Conservation (phyloP, 1,140 invertebrate genomes). For the Polyergus mexicanus region DNA sequence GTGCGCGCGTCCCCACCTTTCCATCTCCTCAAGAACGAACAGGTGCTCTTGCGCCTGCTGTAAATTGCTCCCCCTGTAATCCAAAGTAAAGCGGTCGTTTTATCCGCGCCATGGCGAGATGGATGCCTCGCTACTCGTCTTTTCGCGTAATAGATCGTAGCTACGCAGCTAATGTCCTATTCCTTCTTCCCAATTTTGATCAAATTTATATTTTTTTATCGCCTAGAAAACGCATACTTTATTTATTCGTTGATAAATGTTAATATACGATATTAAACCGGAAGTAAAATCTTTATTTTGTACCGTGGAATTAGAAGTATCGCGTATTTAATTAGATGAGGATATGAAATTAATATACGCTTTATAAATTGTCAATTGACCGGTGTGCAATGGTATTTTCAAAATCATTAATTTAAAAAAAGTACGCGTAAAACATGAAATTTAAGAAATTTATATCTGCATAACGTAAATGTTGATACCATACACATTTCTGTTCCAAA, state of each 20-base stretch:
- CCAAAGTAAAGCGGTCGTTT: slow-evolving; percentile 87
- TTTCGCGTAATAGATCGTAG: slow-evolving; percentile 82
- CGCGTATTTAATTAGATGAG: background rate
- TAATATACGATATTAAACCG: background rate
- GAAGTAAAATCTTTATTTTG: background rate
- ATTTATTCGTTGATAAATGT: background rate
- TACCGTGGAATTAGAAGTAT: background rate
- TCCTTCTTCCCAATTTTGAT: slow-evolving; percentile 56
- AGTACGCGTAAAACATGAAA: background rate
- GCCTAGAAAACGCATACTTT: background rate
- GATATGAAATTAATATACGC: background rate
- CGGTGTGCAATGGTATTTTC: background rate
- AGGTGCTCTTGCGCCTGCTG: slow-evolving; percentile 85
- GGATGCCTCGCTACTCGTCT: slow-evolving; percentile 84
- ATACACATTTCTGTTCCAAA: background rate
- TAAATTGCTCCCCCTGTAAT: slow-evolving; percentile 86
- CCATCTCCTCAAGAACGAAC: slow-evolving; percentile 85
- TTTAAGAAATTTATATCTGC: background rate
- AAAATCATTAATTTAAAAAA: slow-evolving; percentile 4
- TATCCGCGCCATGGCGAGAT: slow-evolving; percentile 85
- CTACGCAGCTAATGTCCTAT: slow-evolving; percentile 68
- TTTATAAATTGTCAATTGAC: slow-evolving; percentile 12
- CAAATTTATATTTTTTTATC: slow-evolving; percentile 54
- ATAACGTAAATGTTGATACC: background rate
- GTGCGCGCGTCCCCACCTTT: slow-evolving; percentile 74